Evolutionary conservation across 2,888 invertebrate species (phyloP), one percentile per base, ranked within the genome.

Genomic region (Pherbina coryleti): DNA sequence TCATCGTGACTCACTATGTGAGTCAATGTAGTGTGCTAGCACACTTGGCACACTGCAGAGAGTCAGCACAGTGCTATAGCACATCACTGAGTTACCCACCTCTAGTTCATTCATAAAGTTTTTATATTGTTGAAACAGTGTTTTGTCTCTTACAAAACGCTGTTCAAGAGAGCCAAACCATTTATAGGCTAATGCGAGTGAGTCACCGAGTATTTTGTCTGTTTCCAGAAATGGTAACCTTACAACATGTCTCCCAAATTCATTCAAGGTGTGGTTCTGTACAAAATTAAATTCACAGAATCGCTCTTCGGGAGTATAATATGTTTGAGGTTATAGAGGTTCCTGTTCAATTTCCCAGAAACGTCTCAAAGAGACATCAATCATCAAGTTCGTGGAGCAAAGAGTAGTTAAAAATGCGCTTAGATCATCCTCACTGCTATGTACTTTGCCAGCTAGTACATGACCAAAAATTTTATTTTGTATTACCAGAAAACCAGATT

Each of bases 251-350:
- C 57, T 8, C n/a, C n/a, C n/a, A 14, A n/a, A 57, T 8, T 5
- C n/a, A 57, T 57, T n/a, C 8, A 14, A 57, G 8, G 9, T 57
- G n/a, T 57, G 57, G n/a, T 11, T 57, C n/a, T 14, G 57, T 19
- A 5, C n/a, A n/a, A 14, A 57, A n/a, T 57, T 8, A 57, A 5
- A 8, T 57, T 57, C 19, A 57, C 57, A 57, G n/a, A 57, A 57
- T 57, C n/a, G 57, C n/a, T 57, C 57, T n/a, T 57, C 57, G 5
- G n/a, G n/a, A n/a, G 57, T 57, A n/a, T 57, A 57, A n/a, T 14
- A 5, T 14, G 8, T 57, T 19, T 57, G 8, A 57, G 9, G 11
- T 5, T 8, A 14, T 57, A 14, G 57, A 11, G 57, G 57, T n/a
- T 57, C 57, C 57, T n/a, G n/a, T n/a, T n/a, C n/a, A n/a, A n/a